Evolutionary conservation across 2,113 vertebrate genomes (phyloP).

Genomic region (Siphamia tubifer): DNA sequence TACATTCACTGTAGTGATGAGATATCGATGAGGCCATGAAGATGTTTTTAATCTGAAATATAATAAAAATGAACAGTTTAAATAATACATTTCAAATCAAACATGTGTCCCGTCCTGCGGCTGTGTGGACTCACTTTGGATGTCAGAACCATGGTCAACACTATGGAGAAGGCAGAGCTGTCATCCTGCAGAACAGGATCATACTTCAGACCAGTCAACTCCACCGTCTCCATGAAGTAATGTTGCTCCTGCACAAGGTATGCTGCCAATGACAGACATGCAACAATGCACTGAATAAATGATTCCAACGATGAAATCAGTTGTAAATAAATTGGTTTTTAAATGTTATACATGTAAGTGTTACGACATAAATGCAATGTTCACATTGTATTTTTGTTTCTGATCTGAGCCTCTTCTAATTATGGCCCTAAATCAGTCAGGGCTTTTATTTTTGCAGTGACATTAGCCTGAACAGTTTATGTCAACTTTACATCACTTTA

Average conservation of each 20-base stretch:
- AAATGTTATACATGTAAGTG: not conserved
- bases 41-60: conserved; percentile 84
- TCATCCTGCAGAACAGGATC: conserved; percentile 73
- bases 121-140: conserved; percentile 78
- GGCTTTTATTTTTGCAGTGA: no score
- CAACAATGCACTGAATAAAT: no score
- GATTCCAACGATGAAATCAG: no score
- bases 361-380: not conserved
- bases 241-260: conserved; percentile 76
- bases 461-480: no score
- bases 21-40: conserved; percentile 83
- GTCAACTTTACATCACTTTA: no score
- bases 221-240: conserved; percentile 79
- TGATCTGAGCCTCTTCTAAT: no score
- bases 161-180: conserved; percentile 78
- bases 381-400: no score
- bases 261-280: conserved; percentile 44
- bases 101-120: not conserved
- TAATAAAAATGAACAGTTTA: not conserved
- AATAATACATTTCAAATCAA: not conserved
- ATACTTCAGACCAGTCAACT: conserved; percentile 85
- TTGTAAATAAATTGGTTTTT: no score
- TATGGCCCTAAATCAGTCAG: no score
- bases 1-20: conserved; percentile 80
- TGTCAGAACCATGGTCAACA: conserved; percentile 82